Base-by-base conservation (phyloP, 2,797 vertebrate genomes). In the Acipenser oxyrinchus region DNA sequence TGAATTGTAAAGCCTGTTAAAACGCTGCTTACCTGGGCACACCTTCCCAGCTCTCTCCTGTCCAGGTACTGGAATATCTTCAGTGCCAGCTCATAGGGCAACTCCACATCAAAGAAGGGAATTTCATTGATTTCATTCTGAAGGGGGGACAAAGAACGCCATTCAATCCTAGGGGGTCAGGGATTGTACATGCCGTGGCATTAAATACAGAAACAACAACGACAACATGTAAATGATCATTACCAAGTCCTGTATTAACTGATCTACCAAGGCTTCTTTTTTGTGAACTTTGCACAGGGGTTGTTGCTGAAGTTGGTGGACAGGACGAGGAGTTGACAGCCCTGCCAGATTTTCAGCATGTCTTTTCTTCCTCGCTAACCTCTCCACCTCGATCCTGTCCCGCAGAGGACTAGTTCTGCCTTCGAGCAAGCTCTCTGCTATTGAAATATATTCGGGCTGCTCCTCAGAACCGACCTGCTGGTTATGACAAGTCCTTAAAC, bases 101-200 rank as follows among this genome's bases (percentile, higher is more conserved):
- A 75, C 49, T 96, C 93, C 8, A 95, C 74, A 48, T 98, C 95
- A 69, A 99, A 99, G 81, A 99, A 99, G 6, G 96, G 95, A 77
- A 99, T 92, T 69, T 97, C 95, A 62, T 94, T 94, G 74, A 95
- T 90, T 78, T 98, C 96, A 81, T 97, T 96, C 96, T 98, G 87
- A 15, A 69, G 73, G 58, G 51, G 64, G 8, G 64, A 23, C 50
- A 0, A n/a, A 64, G 62, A 12, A 18, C 1, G 61, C 7, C 7
- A 62, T 4, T 37, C 23, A 37, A 37, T 37, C 4, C 23, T 2
- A 37, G 23, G 23, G 23, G 23, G 23, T 37, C 23, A 37, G 23
- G 23, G 23, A 37, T 37, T 37, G 3, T 37, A 37, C 23, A 37
- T 37, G 4, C 23, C 23, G 2, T 37, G 23, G 23, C 23, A 37